phyloP scores from a whole-genome alignment of 2,113 vertebrate species.

The Campylomormyrus numenius region DNA sequence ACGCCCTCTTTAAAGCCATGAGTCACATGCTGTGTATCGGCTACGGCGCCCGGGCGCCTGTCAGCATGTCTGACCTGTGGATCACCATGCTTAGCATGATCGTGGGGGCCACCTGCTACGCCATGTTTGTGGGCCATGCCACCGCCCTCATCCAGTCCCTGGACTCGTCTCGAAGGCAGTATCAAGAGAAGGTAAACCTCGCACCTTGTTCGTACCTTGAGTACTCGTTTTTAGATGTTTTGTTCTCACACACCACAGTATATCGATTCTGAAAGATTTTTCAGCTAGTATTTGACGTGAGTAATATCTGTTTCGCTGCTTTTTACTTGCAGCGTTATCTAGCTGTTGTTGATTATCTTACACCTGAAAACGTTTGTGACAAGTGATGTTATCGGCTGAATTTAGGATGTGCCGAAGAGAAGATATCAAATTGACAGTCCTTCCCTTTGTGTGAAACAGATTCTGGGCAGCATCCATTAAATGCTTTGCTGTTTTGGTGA shows the following conservation, averaged over 20 bases:
- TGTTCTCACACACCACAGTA: not conserved
- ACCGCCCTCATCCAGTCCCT: slow-evolving; percentile 95
- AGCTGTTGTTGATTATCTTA: slow-evolving; percentile 24
- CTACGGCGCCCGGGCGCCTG: slow-evolving; percentile 87
- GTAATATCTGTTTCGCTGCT: not conserved
- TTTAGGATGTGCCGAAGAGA: slow-evolving; percentile 14
- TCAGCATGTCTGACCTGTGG: slow-evolving; percentile 98
- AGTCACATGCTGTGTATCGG: slow-evolving; percentile 99
- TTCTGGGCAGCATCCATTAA: not conserved
- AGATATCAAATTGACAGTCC: slow-evolving; percentile 18
- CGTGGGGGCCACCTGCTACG: slow-evolving; percentile 94
- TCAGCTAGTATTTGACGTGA: not conserved
- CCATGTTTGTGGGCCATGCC: slow-evolving; percentile 97
- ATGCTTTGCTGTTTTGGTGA: not conserved
- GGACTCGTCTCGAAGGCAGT: slow-evolving; percentile 90
- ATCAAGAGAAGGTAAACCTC: slow-evolving; percentile 91
- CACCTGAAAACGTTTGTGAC: slow-evolving; percentile 18
- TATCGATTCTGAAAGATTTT: not conserved
- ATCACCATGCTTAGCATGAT: slow-evolving; percentile 99
- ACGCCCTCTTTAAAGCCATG: slow-evolving; percentile 98
- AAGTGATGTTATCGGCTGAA: slow-evolving; percentile 9
- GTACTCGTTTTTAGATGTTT: not conserved
- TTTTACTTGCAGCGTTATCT: not conserved
- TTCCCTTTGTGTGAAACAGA: not conserved
- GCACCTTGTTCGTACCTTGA: no score